These are phyloP conservation scores for Elegia similella DNA, from an alignment of 2,888 invertebrate species.

Conservation along the genomic window DNA sequence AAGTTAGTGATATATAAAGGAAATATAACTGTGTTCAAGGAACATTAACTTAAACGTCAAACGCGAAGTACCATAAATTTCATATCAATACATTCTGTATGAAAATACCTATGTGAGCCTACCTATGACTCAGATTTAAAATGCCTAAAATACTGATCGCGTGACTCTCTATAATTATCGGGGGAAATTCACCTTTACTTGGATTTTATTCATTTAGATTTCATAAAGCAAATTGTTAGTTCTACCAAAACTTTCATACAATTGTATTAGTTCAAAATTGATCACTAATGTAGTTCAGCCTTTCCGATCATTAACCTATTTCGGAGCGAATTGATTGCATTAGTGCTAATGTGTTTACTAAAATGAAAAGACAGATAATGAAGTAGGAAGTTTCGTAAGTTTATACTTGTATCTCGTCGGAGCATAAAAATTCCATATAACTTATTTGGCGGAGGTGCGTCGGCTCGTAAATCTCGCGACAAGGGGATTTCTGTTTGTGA, in stretches of 20 bases:
- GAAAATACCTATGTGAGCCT: background rate
- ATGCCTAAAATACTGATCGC: conserved; percentile 59
- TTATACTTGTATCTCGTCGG: conserved; percentile 45
- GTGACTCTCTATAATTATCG: conserved; percentile 74
- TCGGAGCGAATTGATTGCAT: conserved; percentile 30
- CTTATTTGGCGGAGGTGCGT: conserved; percentile 74
- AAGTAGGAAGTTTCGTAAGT: conserved; percentile 28
- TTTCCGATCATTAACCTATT: conserved; percentile 64
- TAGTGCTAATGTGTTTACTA: conserved; percentile 26
- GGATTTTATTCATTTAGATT: conserved; percentile 64
- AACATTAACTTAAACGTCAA: too few species aligned
- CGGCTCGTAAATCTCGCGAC: conserved; percentile 78
- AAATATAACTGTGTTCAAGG: too few species aligned
- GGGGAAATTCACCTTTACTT: conserved; percentile 60
- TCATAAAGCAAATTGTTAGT: conserved; percentile 76
- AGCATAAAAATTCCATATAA: conserved; percentile 77
- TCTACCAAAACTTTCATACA: conserved; percentile 71
- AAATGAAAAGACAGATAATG: conserved; percentile 25
- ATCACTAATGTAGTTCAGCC: conserved; percentile 70
- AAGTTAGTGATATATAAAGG: too few species aligned
- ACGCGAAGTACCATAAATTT: too few species aligned
- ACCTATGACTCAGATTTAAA: conserved; percentile 36
- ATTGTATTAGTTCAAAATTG: conserved; percentile 73
- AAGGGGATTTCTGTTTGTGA: conserved; percentile 80
- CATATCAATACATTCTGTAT: too few species aligned